A percentile compares a stretch with the other conserved stretches of the same genome.
Evolutionary conservation across 2,888 invertebrate species (phyloP).

Genomic region (Standfussiana lucernea): DNA sequence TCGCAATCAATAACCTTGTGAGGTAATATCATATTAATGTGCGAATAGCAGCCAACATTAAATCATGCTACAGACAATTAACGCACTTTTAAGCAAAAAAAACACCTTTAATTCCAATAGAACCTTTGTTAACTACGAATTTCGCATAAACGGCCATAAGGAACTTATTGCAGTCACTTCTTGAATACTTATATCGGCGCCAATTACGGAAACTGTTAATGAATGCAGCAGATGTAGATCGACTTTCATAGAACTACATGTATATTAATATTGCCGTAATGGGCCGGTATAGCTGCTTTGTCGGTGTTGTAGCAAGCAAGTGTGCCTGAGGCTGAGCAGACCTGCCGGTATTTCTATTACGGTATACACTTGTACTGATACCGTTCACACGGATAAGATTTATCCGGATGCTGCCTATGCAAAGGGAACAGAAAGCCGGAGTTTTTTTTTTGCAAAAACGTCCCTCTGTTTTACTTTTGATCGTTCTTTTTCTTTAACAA

Average conservation of each 20-base stretch:
- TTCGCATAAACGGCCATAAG: constrained; percentile 60
- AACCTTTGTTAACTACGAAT: constrained; percentile 11
- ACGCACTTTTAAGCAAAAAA: constrained; percentile 9
- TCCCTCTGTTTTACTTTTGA: neutral
- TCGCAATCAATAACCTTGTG: neutral
- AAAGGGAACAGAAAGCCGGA: neutral
- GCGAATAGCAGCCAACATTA: constrained; percentile 5
- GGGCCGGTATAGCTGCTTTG: neutral
- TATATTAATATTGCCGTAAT: constrained; percentile 46
- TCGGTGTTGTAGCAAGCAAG: constrained; percentile 11
- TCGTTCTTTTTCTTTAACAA: neutral
- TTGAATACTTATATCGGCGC: constrained; percentile 62
- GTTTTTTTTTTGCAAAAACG: neutral
- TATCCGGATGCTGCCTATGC: neutral
- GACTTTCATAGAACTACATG: constrained; percentile 44
- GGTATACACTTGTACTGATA: neutral
- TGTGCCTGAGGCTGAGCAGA: neutral
- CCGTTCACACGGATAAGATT: neutral
- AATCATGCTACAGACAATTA: constrained; percentile 4
- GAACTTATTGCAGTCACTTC: constrained; percentile 67
- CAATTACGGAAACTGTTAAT: constrained; percentile 71
- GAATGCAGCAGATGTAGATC: constrained; percentile 49
- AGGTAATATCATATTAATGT: constrained; percentile 24
- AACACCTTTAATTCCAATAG: neutral
- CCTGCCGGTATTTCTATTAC: neutral